Evolutionary conservation across 2,113 vertebrate species (phyloP).

Genomic region (Clarias magur): DNA sequence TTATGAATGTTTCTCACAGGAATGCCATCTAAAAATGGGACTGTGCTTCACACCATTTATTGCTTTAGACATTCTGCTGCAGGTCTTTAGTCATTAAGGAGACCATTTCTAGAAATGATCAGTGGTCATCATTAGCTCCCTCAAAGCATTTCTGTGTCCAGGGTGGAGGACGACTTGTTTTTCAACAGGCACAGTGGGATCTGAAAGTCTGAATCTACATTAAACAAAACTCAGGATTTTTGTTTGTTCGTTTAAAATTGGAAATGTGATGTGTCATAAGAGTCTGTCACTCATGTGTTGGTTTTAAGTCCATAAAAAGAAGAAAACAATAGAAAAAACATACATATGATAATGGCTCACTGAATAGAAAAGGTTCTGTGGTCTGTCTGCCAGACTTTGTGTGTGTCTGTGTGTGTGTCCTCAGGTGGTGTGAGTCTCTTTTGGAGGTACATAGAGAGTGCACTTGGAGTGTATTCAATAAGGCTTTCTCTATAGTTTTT

Average conservation of each 20-base stretch:
- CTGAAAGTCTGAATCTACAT: neutral
- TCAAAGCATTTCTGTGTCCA: neutral
- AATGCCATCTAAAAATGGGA: neutral
- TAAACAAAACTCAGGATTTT: neutral
- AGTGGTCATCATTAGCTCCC: neutral
- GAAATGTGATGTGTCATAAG: neutral
- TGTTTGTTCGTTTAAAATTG: neutral
- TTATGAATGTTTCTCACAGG: conserved; percentile 10
- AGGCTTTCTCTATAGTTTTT: neutral
- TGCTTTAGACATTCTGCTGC: conserved; percentile 26
- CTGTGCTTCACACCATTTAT: conserved; percentile 13
- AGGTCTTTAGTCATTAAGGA: conserved; percentile 31
- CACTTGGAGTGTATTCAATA: conserved; percentile 14
- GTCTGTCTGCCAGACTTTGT: neutral
- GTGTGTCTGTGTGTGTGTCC: neutral
- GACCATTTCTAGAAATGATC: conserved; percentile 6
- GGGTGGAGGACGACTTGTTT: neutral
- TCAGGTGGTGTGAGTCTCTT: conserved; percentile 4
- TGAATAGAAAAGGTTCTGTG: neutral
- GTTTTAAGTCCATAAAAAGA: neutral
- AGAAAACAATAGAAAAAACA: neutral
- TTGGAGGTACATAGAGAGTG: neutral
- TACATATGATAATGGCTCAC: neutral
- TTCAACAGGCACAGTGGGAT: neutral
- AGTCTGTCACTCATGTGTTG: neutral